Conservation (phyloP, 2,113 vertebrate species). For the Callorhinus ursinus region DNA sequence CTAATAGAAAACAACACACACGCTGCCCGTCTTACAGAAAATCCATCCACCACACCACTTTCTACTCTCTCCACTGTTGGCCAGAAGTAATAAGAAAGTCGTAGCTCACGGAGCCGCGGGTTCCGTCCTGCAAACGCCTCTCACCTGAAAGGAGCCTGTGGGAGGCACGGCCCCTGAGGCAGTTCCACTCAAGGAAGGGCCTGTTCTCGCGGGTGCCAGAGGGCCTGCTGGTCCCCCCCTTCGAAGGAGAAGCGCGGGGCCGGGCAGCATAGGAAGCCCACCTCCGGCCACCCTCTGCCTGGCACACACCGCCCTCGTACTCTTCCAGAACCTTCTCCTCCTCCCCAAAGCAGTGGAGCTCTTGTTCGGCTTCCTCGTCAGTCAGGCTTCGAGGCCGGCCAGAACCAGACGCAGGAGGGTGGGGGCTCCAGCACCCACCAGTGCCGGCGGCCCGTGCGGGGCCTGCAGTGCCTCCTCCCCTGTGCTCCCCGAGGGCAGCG, state of each 20-base stretch:
- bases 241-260: neutral
- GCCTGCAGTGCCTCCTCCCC: neutral
- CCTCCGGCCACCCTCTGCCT: neutral
- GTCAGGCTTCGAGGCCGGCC: neutral
- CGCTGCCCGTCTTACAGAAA: conserved; percentile 81
- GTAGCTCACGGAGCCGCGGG: conserved; percentile 73
- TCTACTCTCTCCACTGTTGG: conserved; percentile 82
- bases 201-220: rapidly evolving
- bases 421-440: neutral
- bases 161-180: neutral
- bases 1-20: conserved; percentile 79
- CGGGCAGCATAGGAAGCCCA: rapidly evolving
- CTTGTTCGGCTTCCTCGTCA: neutral
- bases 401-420: rapidly evolving
- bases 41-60: conserved; percentile 69
- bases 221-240: neutral
- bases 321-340: neutral
- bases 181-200: rapidly evolving
- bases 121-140: conserved; percentile 74
- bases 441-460: rapidly evolving
- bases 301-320: neutral
- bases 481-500: neutral
- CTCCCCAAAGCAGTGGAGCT: neutral
- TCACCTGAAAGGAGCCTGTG: neutral
- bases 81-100: conserved; percentile 83